These are phyloP conservation scores for Strigamia transsilvanica DNA, from an alignment of 2,888 invertebrate genomes.

Conservation along the genomic window DNA sequence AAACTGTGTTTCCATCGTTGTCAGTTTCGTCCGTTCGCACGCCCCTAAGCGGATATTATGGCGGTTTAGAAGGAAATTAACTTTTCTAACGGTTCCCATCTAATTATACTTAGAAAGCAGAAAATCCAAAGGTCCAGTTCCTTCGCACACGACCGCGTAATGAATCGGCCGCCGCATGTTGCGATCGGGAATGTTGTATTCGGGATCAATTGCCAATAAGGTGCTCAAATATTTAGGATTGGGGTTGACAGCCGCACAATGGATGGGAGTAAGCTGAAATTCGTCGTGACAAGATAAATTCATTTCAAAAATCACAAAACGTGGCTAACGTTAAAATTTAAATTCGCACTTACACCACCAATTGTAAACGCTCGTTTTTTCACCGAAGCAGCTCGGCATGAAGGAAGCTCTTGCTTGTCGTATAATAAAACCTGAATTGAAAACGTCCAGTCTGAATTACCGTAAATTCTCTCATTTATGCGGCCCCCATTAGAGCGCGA, in stretches of 20 bases:
- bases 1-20: constrained; percentile 64
- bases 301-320: neutral
- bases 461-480: no score
- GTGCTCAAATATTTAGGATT: constrained; percentile 65
- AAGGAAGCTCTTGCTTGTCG: constrained; percentile 62
- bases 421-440: constrained; percentile 61
- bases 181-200: constrained; percentile 65
- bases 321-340: neutral
- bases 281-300: neutral
- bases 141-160: constrained; percentile 68
- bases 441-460: neutral
- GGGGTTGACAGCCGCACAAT: constrained; percentile 69
- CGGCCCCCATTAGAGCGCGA: no score
- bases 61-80: neutral
- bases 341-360: constrained; percentile 59
- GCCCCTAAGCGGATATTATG: constrained; percentile 59
- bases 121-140: constrained; percentile 66
- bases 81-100: neutral
- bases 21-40: constrained; percentile 62
- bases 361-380: constrained; percentile 63
- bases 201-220: constrained; percentile 65
- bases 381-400: constrained; percentile 62
- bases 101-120: constrained; percentile 60
- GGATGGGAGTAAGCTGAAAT: constrained; percentile 66
- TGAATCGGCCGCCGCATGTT: constrained; percentile 66